phyloP scores from a whole-genome alignment of 1,140 invertebrate genomes.

The Pseudomyrmex cubaensis region DNA sequence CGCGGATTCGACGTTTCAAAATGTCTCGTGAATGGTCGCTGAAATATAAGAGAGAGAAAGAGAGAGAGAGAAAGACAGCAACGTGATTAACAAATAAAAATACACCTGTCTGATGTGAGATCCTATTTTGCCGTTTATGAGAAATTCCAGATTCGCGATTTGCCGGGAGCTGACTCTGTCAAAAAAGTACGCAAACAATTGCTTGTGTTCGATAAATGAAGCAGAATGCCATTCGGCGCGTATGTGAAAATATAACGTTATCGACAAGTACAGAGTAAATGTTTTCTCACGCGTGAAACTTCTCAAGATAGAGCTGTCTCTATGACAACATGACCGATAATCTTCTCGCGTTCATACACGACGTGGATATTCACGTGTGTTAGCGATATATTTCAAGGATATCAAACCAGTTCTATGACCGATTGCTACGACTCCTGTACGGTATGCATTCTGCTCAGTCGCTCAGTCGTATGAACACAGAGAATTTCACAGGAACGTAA shows the following conservation, averaged over 20 bases:
- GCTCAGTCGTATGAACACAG: conserved; percentile 59
- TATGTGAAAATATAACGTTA: neutral
- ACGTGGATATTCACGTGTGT: conserved; percentile 7
- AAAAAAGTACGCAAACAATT: neutral
- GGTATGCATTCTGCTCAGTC: conserved; percentile 55
- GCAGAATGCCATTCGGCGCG: neutral
- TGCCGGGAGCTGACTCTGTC: neutral
- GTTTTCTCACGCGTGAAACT: conserved; percentile 11
- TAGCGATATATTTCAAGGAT: conserved; percentile 50
- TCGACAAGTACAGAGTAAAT: conserved; percentile 9
- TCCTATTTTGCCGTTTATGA: conserved; percentile 19
- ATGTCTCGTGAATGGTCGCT: conserved; percentile 20
- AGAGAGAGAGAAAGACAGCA: neutral
- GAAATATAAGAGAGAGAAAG: conserved; percentile 4
- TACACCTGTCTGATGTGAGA: conserved; percentile 8
- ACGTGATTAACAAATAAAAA: conserved; percentile 33
- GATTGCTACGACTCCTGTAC: conserved; percentile 55
- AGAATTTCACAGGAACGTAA: conserved; percentile 69
- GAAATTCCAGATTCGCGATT: neutral
- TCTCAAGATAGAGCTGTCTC: neutral
- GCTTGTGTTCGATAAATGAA: neutral
- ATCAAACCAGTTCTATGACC: conserved; percentile 45
- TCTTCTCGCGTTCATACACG: neutral
- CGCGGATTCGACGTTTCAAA: conserved; percentile 13
- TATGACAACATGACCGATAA: conserved; percentile 37